phyloP scores from a whole-genome alignment of 35 echinoderm and acorn worm species.

The Stichopus chloronotus region DNA sequence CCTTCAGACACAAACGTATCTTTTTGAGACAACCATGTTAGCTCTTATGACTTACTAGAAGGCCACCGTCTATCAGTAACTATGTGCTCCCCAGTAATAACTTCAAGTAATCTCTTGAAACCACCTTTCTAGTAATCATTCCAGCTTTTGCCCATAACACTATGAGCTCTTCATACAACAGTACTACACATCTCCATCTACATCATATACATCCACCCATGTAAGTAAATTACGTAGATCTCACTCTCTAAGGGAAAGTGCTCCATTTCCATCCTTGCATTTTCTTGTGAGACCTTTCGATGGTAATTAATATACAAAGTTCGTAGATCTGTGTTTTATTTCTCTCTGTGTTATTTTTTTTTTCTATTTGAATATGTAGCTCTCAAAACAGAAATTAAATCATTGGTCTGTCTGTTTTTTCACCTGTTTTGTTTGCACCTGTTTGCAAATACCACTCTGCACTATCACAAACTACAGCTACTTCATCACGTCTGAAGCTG shows the following conservation, averaged over 20 bases:
- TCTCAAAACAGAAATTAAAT: constrained; percentile 54
- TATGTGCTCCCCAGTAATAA: constrained; percentile 35
- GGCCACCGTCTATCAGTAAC: constrained; percentile 40
- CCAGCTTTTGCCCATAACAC: constrained; percentile 18
- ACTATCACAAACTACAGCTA: constrained; percentile 58
- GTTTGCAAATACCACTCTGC: constrained; percentile 56
- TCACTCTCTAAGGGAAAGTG: constrained; percentile 29
- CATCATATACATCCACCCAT: constrained; percentile 50
- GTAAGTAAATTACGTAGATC: constrained; percentile 28
- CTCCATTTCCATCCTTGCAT: constrained; percentile 7
- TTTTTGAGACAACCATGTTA: constrained; percentile 27
- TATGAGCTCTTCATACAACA: constrained; percentile 36
- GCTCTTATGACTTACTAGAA: constrained; percentile 39
- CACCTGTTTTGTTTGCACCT: too few species aligned
- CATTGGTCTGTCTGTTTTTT: neutral
- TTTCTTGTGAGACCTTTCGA: constrained; percentile 48
- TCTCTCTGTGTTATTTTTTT: too few species aligned
- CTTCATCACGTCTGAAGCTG: constrained; percentile 43
- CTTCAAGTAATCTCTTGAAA: constrained; percentile 34
- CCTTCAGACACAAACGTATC: constrained; percentile 61
- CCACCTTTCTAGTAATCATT: constrained; percentile 35
- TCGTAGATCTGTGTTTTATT: constrained; percentile 31
- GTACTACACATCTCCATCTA: constrained; percentile 34
- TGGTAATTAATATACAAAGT: constrained; percentile 38
- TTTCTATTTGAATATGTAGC: constrained; percentile 22